A percentile compares a stretch with the other conserved stretches of the same genome.
Conservation (phyloP, 2,797 vertebrate species). For the Helicolenus hilgendorfi region DNA sequence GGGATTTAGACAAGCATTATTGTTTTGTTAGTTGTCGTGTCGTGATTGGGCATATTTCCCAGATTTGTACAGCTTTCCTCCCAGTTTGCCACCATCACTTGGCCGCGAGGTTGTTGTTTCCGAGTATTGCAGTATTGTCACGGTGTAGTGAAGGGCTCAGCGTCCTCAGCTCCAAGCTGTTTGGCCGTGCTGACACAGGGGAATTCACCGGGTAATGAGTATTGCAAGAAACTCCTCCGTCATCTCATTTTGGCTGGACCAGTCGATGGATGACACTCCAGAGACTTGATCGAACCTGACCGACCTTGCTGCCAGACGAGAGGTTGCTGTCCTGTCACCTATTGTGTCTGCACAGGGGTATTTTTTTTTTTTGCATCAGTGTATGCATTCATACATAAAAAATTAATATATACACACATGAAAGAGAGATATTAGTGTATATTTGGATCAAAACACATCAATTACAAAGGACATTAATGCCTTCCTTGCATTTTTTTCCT, state of each 20-base stretch:
- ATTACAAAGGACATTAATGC: slow-evolving; percentile 66
- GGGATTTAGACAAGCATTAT: not conserved
- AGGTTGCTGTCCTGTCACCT: slow-evolving; percentile 40
- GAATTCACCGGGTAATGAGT: slow-evolving; percentile 79
- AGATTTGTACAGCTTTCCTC: slow-evolving; percentile 5
- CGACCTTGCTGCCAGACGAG: slow-evolving; percentile 65
- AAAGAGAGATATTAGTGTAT: slow-evolving; percentile 11
- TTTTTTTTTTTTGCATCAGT: not conserved
- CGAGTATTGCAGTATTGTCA: slow-evolving; percentile 74
- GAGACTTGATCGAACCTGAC: slow-evolving; percentile 70
- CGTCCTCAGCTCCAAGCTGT: slow-evolving; percentile 75
- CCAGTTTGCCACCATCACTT: slow-evolving; percentile 40
- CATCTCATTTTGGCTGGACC: slow-evolving; percentile 77
- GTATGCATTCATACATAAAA: not conserved
- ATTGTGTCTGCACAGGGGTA: slow-evolving; percentile 17
- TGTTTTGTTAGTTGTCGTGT: not conserved
- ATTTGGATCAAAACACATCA: slow-evolving; percentile 56
- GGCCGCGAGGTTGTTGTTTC: slow-evolving; percentile 53
- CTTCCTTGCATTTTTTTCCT: slow-evolving; percentile 36
- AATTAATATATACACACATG: not conserved
- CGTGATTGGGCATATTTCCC: not conserved
- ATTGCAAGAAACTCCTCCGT: slow-evolving; percentile 75
- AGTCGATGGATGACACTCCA: slow-evolving; percentile 73
- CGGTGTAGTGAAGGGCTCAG: slow-evolving; percentile 74
- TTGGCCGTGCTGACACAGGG: slow-evolving; percentile 79